These are phyloP conservation scores for Alexandromys fortis DNA, from an alignment of 2,113 vertebrate species.

Conservation along the genomic window DNA sequence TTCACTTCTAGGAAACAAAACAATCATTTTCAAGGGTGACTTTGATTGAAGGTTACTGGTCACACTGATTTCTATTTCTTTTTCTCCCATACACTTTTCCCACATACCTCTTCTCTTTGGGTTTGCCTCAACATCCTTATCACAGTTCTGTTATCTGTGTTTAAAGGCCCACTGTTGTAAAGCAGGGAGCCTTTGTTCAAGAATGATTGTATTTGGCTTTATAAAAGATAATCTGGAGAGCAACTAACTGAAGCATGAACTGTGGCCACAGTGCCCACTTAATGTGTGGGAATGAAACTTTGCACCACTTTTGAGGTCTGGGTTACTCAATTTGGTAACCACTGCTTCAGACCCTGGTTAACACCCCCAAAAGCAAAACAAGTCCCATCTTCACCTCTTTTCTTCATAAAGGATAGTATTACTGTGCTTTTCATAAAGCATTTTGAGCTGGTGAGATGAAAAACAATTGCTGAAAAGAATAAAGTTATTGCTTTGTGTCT, in stretches of 20 bases:
- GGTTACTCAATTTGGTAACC: background rate
- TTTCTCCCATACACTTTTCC: background rate
- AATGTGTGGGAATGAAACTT: background rate
- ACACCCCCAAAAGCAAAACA: background rate
- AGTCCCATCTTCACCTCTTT: background rate
- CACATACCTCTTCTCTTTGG: background rate
- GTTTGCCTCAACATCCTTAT: background rate
- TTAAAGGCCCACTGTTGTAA: constrained; percentile 43
- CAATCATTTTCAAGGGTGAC: background rate
- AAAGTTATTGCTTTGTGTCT: constrained; percentile 65
- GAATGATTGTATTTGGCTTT: constrained; percentile 38
- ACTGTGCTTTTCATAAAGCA: constrained; percentile 30
- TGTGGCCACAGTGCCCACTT: background rate
- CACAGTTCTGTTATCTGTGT: constrained; percentile 28
- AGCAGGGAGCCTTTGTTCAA: constrained; percentile 23
- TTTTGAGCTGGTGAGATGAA: constrained; percentile 52
- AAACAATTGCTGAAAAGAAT: constrained; percentile 25
- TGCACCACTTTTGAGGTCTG: constrained; percentile 47
- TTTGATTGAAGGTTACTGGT: constrained; percentile 12
- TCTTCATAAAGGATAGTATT: constrained; percentile 24
- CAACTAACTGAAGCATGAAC: constrained; percentile 49
- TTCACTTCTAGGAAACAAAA: constrained; percentile 20
- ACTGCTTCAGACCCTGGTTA: background rate
- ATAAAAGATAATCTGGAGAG: constrained; percentile 40
- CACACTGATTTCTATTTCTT: background rate